Conservation (phyloP, 1,140 invertebrate genomes). For the Drosophila kurseongensis region DNA sequence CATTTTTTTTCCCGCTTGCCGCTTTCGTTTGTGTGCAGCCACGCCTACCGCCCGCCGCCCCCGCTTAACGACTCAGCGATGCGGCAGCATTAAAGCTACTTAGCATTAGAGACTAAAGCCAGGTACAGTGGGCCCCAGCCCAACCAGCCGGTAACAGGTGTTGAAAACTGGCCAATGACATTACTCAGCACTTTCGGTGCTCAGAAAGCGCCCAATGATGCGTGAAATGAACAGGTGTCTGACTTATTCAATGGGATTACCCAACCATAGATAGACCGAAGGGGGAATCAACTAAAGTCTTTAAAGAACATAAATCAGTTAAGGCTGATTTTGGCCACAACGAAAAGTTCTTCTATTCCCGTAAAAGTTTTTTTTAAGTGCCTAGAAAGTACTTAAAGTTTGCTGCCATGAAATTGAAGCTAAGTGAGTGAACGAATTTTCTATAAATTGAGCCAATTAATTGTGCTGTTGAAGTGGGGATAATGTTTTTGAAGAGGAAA, state of each 20-base stretch:
- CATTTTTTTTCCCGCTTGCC: conserved; percentile 41
- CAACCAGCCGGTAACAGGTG: conserved; percentile 63
- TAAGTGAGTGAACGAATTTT: conserved; percentile 38
- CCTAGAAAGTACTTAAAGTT: conserved; percentile 30
- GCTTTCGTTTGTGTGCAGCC: conserved; percentile 33
- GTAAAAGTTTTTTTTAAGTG: conserved; percentile 17
- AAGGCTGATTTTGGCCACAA: conserved; percentile 39
- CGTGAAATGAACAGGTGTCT: conserved; percentile 69
- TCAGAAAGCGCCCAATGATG: conserved; percentile 52
- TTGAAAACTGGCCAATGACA: conserved; percentile 68
- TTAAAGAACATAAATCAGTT: conserved; percentile 49
- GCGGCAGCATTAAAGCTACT: conserved; percentile 75
- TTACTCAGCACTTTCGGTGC: conserved; percentile 63
- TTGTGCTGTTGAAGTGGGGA: conserved; percentile 11
- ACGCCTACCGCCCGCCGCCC: conserved; percentile 39
- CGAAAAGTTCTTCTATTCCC: conserved; percentile 4
- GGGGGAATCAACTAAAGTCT: conserved; percentile 18
- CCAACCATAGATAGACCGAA: conserved; percentile 32
- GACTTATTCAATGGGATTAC: conserved; percentile 46
- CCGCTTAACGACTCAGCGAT: conserved; percentile 48
- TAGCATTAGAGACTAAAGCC: conserved; percentile 57
- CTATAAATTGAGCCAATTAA: conserved; percentile 38
- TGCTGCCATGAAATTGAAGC: conserved; percentile 20
- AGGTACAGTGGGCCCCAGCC: conserved; percentile 56
- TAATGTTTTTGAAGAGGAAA: not conserved